phyloP scores from a whole-genome alignment of 2,888 invertebrate species.

The Pardosa pseudoannulata region DNA sequence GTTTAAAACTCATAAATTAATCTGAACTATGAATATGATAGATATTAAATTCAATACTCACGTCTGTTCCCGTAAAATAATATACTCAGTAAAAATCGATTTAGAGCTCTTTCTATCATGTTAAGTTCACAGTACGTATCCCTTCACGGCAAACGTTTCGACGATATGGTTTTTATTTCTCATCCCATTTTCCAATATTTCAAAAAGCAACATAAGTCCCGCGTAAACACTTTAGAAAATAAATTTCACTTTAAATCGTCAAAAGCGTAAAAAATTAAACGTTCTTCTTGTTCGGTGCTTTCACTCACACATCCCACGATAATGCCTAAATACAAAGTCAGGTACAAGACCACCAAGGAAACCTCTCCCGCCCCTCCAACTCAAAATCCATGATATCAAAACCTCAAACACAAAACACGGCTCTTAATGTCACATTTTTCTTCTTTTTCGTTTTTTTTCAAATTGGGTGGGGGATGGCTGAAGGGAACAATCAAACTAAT shows the following conservation, averaged over 20 bases:
- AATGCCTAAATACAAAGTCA: constrained; percentile 51
- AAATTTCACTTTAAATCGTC: constrained; percentile 21
- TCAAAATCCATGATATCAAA: background rate
- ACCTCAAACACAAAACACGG: constrained; percentile 28
- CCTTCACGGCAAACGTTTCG: background rate
- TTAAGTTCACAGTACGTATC: background rate
- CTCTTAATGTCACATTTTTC: constrained; percentile 49
- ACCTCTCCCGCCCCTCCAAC: background rate
- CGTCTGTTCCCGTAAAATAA: no score
- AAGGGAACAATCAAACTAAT: constrained; percentile 62
- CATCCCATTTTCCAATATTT: background rate
- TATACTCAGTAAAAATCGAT: no score
- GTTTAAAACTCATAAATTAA: no score
- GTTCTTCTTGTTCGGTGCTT: constrained; percentile 23
- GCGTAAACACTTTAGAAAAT: background rate
- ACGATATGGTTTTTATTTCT: background rate
- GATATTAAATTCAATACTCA: no score
- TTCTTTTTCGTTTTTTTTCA: background rate
- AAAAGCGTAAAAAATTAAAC: constrained; percentile 25
- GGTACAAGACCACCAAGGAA: constrained; percentile 29
- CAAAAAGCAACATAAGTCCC: background rate
- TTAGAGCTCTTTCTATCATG: no score
- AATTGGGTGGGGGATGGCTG: background rate
- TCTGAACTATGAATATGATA: no score
- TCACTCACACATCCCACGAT: constrained; percentile 19